Conservation (phyloP, 2,113 vertebrate species). For the Lophura nycthemera region DNA sequence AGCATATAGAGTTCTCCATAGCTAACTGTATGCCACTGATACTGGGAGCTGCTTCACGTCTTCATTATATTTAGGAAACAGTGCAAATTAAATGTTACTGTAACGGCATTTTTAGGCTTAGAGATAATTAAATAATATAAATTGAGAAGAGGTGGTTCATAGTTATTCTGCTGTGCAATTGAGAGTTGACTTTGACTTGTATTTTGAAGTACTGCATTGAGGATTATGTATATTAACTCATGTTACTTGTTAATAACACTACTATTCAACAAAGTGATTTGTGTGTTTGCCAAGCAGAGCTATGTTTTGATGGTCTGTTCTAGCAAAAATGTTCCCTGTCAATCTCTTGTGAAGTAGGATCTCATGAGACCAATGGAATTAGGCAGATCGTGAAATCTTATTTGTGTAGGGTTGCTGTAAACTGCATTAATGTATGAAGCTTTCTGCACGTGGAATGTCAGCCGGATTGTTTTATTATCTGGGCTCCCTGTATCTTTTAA, state of each 20-base stretch:
- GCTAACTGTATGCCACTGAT: not conserved
- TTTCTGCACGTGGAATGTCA: not conserved
- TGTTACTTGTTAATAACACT: not conserved
- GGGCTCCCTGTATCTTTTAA: not conserved
- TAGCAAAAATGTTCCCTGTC: not conserved
- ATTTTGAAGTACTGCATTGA: not conserved
- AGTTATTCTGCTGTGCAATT: slow-evolving; percentile 21
- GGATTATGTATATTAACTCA: not conserved
- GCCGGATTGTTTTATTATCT: not conserved
- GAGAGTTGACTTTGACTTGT: slow-evolving; percentile 48
- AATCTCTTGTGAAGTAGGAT: not conserved
- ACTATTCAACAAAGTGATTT: not conserved
- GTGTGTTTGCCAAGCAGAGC: not conserved
- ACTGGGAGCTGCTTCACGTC: not conserved
- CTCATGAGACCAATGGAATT: not conserved
- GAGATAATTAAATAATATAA: slow-evolving; percentile 31
- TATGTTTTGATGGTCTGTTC: not conserved
- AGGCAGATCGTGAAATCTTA: not conserved
- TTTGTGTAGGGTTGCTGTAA: not conserved
- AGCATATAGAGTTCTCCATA: not conserved
- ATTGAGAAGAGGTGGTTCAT: not conserved
- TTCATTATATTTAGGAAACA: not conserved
- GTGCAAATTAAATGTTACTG: not conserved
- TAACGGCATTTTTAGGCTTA: not conserved
- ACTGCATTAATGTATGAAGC: not conserved